Conservation (phyloP, 2,888 invertebrate species). For the Chymomyza fuscimana region DNA sequence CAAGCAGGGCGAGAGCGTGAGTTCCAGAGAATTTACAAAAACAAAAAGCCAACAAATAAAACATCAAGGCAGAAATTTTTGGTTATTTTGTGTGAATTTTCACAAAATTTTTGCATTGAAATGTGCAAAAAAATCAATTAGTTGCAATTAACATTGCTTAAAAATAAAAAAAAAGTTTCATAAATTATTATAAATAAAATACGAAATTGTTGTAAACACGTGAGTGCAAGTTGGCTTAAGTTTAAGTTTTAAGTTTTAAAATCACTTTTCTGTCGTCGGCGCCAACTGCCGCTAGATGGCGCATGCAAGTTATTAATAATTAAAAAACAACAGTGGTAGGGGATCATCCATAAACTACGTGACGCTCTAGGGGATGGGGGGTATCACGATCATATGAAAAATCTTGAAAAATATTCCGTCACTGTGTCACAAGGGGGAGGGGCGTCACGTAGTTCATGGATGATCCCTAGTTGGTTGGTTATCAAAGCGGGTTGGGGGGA, state of each 20-base stretch:
- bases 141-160: constrained; percentile 56
- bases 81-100: constrained; percentile 69
- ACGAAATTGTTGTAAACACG: not conserved
- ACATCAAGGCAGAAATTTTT: constrained; percentile 30
- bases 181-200: not conserved
- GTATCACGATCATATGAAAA: too few relatives aligned
- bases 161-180: not conserved
- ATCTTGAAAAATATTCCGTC: too few relatives aligned
- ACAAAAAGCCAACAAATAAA: not conserved
- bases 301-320: too few relatives aligned
- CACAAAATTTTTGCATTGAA: constrained; percentile 56
- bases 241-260: not conserved
- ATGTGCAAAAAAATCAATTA: constrained; percentile 65
- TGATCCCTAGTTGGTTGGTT: too few relatives aligned
- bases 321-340: too few relatives aligned
- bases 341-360: too few relatives aligned
- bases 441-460: too few relatives aligned
- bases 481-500: too few relatives aligned
- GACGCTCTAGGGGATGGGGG: too few relatives aligned
- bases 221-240: not conserved
- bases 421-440: too few relatives aligned
- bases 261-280: too few relatives aligned
- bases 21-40: not conserved
- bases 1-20: not conserved
- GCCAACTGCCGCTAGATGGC: too few relatives aligned